Evolutionary conservation across 2,113 vertebrate species (phyloP).

Genomic region (Chionomys nivalis): DNA sequence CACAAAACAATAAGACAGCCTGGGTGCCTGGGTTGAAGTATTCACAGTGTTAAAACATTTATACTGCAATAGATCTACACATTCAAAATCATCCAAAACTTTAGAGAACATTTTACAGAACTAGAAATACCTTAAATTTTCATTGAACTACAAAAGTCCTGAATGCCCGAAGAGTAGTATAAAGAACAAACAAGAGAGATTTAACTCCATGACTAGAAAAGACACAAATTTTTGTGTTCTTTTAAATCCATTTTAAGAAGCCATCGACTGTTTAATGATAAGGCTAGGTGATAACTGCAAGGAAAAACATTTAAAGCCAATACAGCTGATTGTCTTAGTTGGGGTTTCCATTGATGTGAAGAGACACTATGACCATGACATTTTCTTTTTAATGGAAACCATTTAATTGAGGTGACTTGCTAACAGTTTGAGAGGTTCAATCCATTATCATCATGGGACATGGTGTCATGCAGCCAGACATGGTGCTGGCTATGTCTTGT

Average conservation of each 20-base stretch:
- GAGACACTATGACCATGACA: not conserved
- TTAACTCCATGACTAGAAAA: not conserved
- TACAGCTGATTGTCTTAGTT: not conserved
- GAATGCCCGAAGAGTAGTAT: not conserved
- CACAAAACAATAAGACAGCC: not conserved
- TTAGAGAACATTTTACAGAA: not conserved
- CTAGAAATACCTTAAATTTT: not conserved
- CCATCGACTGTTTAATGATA: not conserved
- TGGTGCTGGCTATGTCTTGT: not conserved
- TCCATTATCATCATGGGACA: not conserved
- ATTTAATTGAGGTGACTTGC: not conserved
- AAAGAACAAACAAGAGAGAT: not conserved
- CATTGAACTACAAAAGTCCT: not conserved
- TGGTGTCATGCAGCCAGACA: not conserved
- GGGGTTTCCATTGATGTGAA: not conserved
- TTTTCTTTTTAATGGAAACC: not conserved
- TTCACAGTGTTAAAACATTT: not conserved
- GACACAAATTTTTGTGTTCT: not conserved
- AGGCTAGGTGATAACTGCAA: not conserved
- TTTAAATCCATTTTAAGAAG: not conserved
- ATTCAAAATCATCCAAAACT: not conserved
- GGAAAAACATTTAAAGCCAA: not conserved
- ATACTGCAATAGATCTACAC: not conserved
- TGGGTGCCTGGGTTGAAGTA: too few relatives aligned
- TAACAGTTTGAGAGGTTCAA: not conserved